A percentile compares a stretch with the other conserved stretches of the same genome.
These are phyloP conservation scores for Leucophenga maculata DNA, from an alignment of 2,888 invertebrate genomes.

Conservation along the genomic window DNA sequence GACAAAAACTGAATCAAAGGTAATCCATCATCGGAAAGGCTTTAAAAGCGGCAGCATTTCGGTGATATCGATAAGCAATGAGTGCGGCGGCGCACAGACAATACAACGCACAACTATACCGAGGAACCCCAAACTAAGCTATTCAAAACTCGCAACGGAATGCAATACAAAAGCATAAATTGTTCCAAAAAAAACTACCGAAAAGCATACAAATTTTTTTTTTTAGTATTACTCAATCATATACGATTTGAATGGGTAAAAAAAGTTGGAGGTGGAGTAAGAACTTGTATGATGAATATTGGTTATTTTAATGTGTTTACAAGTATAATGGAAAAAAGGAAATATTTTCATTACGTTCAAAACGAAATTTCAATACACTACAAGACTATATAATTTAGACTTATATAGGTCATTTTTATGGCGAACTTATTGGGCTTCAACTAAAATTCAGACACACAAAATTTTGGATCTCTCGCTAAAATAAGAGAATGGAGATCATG, in stretches of 20 bases:
- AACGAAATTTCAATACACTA: not conserved
- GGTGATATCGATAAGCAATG: constrained; percentile 45
- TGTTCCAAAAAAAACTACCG: constrained; percentile 50
- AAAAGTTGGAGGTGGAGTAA: not conserved
- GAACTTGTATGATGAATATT: constrained; percentile 43
- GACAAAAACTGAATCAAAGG: constrained; percentile 55
- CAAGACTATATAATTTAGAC: too few species aligned
- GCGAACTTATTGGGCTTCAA: too few species aligned
- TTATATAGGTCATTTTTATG: too few species aligned
- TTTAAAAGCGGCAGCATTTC: constrained; percentile 45
- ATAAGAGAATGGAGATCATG: too few species aligned
- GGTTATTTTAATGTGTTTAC: constrained; percentile 60
- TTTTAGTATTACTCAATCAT: not conserved
- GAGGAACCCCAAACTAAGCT: too few species aligned
- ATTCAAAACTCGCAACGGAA: not conserved
- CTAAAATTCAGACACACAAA: too few species aligned
- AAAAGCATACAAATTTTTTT: constrained; percentile 44
- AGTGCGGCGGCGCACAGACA: constrained; percentile 6
- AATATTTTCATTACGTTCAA: not conserved
- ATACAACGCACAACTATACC: constrained; percentile 25
- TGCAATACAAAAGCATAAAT: constrained; percentile 56
- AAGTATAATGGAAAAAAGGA: not conserved
- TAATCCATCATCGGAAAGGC: constrained; percentile 62
- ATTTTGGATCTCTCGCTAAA: too few species aligned
- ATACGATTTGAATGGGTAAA: not conserved